A percentile compares a stretch with the other conserved stretches of the same genome.
phyloP scores from a whole-genome alignment of 2,113 vertebrate genomes.

The Poeciliopsis turrubarensis region DNA sequence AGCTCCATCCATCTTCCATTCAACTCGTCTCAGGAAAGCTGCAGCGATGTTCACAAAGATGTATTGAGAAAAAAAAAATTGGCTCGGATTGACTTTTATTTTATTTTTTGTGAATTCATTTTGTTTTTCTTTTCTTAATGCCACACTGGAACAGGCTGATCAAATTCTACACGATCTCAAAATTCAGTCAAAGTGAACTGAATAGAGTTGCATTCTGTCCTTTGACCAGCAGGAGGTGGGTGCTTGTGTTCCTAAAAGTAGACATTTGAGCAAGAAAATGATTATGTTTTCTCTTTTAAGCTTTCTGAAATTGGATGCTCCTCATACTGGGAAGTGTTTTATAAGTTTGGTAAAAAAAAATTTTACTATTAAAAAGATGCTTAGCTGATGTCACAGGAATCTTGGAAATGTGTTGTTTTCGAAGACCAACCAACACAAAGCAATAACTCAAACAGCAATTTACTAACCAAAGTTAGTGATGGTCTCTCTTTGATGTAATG shows the following conservation, averaged over 20 bases:
- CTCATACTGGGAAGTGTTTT: neutral
- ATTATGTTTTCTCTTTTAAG: neutral
- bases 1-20: neutral
- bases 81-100: neutral
- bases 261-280: neutral
- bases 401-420: neutral
- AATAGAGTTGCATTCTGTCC: neutral
- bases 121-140: neutral
- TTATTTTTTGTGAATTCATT: neutral
- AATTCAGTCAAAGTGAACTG: neutral
- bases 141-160: neutral
- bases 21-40: neutral
- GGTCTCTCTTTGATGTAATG: neutral
- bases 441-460: neutral
- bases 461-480: neutral
- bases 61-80: neutral
- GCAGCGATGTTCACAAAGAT: neutral
- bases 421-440: neutral
- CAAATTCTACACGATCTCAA: neutral
- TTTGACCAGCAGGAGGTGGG: neutral
- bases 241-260: neutral
- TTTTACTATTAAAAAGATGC: neutral
- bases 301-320: neutral
- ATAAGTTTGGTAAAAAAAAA: neutral
- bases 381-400: neutral